These are phyloP conservation scores for Poliocrania exsul DNA, from an alignment of 2,797 vertebrate species.

Conservation along the genomic window DNA sequence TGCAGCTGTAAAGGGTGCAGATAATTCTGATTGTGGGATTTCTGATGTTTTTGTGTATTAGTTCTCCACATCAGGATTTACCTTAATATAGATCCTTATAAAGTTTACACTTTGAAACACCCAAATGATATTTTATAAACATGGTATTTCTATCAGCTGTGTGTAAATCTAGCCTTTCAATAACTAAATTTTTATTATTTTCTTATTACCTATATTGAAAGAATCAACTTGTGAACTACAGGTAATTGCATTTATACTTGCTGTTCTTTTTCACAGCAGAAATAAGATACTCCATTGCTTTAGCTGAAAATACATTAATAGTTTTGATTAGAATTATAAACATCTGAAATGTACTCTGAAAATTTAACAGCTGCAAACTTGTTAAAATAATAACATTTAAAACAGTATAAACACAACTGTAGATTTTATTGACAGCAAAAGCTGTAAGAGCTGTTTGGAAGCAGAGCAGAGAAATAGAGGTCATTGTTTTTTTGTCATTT, in stretches of 20 bases:
- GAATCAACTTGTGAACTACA: background rate
- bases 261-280: background rate
- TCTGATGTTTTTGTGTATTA: background rate
- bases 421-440: background rate
- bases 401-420: background rate
- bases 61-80: background rate
- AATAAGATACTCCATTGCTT: background rate
- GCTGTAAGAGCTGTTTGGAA: background rate
- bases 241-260: background rate
- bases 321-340: background rate
- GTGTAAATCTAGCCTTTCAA: background rate
- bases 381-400: background rate
- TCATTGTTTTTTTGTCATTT: background rate
- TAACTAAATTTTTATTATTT: background rate
- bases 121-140: background rate
- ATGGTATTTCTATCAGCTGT: background rate
- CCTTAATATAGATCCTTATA: background rate
- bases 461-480: background rate
- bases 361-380: background rate
- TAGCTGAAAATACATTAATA: background rate
- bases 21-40: background rate
- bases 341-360: background rate
- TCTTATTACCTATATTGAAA: background rate
- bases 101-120: background rate
- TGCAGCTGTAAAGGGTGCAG: background rate